A percentile compares a stretch with the other conserved stretches of the same genome.
phyloP scores from a whole-genome alignment of 2,113 vertebrate genomes.

The Pangasianodon hypophthalmus region DNA sequence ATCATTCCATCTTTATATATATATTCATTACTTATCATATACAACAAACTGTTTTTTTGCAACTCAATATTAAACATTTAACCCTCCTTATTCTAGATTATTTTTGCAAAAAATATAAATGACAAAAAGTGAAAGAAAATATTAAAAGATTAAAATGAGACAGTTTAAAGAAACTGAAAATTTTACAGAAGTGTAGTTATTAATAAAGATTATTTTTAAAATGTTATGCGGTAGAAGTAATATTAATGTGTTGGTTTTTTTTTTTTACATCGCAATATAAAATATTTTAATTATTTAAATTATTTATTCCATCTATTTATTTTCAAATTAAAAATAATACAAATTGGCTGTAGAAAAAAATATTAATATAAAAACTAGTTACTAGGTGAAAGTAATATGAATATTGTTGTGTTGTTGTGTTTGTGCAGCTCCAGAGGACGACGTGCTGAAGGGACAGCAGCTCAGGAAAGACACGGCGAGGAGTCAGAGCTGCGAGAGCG shows the following conservation, averaged over 20 bases:
- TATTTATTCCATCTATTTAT: neutral
- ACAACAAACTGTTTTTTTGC: neutral
- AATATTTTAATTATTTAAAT: neutral
- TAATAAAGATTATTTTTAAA: neutral
- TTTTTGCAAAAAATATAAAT: neutral
- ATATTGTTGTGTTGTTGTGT: neutral
- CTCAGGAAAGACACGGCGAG: slow-evolving; percentile 89
- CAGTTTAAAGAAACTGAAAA: neutral
- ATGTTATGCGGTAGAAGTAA: neutral
- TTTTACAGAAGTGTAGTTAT: neutral
- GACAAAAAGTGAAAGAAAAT: neutral
- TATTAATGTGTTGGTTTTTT: neutral
- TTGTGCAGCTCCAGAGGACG: slow-evolving; percentile 86
- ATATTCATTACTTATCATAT: neutral
- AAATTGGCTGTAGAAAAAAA: neutral
- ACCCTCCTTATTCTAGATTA: neutral
- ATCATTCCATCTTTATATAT: no score
- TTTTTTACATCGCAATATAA: neutral
- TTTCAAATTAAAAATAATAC: neutral
- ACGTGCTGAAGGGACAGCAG: slow-evolving; percentile 92
- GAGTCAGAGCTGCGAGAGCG: slow-evolving; percentile 91
- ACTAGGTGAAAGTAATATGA: neutral
- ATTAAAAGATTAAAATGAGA: neutral
- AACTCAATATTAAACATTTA: neutral
- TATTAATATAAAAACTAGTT: neutral